Base-by-base conservation (phyloP, 64 coral and sea anemone species). In the Acropora tenuis region DNA sequence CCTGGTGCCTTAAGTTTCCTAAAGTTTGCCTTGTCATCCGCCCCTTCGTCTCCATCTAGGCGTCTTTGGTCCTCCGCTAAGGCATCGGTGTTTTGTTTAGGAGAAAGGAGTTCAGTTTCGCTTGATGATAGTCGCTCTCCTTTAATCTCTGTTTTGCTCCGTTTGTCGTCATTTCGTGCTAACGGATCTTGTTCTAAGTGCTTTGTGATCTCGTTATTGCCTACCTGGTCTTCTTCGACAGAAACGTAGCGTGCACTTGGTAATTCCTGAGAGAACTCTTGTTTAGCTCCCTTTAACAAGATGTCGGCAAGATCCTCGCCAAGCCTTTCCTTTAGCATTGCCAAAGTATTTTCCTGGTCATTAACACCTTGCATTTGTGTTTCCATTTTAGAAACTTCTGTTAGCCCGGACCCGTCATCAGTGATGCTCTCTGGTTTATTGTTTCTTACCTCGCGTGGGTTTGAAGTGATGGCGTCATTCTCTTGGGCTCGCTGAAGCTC, bases 271-370 rank as follows among this genome's bases (percentile, higher is more conserved):
- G 47, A 41, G 13, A 47, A 5, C 1, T 47, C 61, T 41, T 50
- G 57, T 1, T 71, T 77, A 68, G 7, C 69, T 3, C 78, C 88
- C 48, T 53, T 59, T 16, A 87, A 40, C 73, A 93, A 80, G 69
- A 83, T 92, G 18, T 59, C 7, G 3, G 84, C 53, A 75, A 97
- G 63, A 43, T 97, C 92, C 69, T 87, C 43, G 40, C 92, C 95
- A 55, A 84, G 48, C 8, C 50, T 94, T 43, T 84, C 92, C 2
- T 18, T 13, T 8, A 94, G 69, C 48, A 89, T 67, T 78, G 78
- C 42, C 12, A 67, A 19, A 20, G 48, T 68, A 18, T 89, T 68
- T 3, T 69, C 61, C 17, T 89, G 76, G 42, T 89, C 18, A 40
- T 41, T 7, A 41, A 89, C 65, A 40, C 20, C 55, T 79, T 89